Evolutionary conservation across 2,888 invertebrate genomes (phyloP).

Genomic region (Chorisops tibialis): DNA sequence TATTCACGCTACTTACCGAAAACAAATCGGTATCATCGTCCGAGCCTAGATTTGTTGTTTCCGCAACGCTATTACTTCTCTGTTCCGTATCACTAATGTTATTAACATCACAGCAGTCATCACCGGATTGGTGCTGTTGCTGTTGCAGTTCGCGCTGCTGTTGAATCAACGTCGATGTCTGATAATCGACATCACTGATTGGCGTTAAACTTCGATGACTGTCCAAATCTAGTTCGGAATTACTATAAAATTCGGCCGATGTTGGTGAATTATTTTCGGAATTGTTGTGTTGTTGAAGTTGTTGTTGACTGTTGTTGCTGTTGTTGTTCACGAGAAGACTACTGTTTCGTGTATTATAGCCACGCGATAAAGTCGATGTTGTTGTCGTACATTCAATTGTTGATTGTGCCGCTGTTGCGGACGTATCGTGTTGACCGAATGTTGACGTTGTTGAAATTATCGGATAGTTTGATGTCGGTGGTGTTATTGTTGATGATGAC

Average conservation of each 20-base stretch:
- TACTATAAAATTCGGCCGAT: conserved; percentile 23
- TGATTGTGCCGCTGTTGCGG: conserved; percentile 6
- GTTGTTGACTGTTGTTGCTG: conserved; percentile 7
- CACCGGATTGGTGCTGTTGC: conserved; percentile 1
- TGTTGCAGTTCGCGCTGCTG: conserved; percentile 12
- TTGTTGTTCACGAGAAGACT: background rate
- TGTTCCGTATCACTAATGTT: conserved; percentile 44
- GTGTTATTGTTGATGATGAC: conserved; percentile 26
- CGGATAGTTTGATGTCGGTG: background rate
- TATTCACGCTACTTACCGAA: conserved; percentile 26
- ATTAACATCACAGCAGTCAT: conserved; percentile 41
- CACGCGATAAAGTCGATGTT: background rate
- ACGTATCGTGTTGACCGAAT: conserved; percentile 5
- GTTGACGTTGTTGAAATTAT: background rate
- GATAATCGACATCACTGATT: conserved; percentile 28
- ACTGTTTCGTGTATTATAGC: background rate
- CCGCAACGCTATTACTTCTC: conserved; percentile 6
- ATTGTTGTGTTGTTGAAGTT: conserved; percentile 12
- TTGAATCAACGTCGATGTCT: background rate
- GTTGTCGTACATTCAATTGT: conserved; percentile 1
- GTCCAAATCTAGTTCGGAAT: conserved; percentile 30
- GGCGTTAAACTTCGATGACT: conserved; percentile 32
- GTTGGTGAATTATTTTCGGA: conserved; percentile 28
- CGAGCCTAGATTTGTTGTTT: conserved; percentile 6
- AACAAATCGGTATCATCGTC: conserved; percentile 27